A percentile compares a stretch with the other conserved stretches of the same genome.
Conservation (phyloP, 2,888 invertebrate genomes). For the Euplagia quadripunctaria region DNA sequence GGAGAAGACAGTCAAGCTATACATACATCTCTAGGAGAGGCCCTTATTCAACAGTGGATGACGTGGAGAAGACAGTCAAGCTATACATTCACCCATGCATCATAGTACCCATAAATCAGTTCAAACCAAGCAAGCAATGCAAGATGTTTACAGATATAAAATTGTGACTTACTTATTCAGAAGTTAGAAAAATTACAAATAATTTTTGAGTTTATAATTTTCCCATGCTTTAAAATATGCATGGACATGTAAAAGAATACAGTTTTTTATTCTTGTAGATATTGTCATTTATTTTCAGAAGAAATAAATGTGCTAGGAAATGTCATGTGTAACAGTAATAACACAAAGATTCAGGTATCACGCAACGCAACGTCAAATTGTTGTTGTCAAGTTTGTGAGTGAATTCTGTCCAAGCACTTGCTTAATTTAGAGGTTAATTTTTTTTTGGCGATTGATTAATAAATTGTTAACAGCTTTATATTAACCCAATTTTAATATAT, state of each 20-base stretch:
- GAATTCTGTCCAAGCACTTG: too few species aligned
- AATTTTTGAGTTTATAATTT: background rate
- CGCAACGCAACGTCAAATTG: background rate
- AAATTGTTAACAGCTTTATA: too few species aligned
- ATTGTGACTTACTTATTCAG: background rate
- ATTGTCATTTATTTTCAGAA: background rate
- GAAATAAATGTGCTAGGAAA: background rate
- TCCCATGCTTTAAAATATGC: background rate
- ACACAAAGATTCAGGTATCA: background rate
- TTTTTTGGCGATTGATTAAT: too few species aligned
- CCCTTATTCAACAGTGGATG: too few species aligned
- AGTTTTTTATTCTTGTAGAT: background rate
- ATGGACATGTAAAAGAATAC: background rate
- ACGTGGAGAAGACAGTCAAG: too few species aligned
- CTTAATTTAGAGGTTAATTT: too few species aligned
- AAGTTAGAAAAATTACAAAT: background rate
- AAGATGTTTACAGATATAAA: background rate
- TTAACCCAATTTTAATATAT: background rate
- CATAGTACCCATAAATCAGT: background rate
- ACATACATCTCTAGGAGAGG: too few species aligned
- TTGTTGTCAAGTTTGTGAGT: too few species aligned
- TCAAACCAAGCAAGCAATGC: background rate
- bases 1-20: too few species aligned
- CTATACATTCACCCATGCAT: background rate
- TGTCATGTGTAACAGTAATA: conserved; percentile 1